These are phyloP conservation scores for Leucophenga montana DNA, from an alignment of 2,888 invertebrate species.

Conservation along the genomic window DNA sequence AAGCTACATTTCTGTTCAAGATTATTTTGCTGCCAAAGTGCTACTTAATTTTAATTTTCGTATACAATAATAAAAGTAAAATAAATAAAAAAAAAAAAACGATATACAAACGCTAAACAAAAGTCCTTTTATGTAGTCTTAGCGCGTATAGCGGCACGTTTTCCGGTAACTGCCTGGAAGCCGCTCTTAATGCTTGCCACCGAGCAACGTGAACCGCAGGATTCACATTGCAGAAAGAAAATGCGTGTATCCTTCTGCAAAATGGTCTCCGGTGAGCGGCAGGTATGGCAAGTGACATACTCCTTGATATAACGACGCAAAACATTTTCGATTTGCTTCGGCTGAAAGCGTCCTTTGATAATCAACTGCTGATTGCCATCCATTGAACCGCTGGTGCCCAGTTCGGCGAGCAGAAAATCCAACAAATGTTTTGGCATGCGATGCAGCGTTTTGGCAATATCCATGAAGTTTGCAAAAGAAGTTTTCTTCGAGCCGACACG, in stretches of 20 bases:
- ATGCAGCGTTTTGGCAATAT: conserved; percentile 89
- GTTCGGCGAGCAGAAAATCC: conserved; percentile 97
- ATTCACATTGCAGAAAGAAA: conserved; percentile 99
- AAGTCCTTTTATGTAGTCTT: conserved; percentile 77
- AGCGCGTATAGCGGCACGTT: conserved; percentile 97
- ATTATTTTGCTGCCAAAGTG: too few relatives aligned
- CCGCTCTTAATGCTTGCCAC: conserved; percentile 99
- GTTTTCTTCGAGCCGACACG: conserved; percentile 99
- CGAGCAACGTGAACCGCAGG: conserved; percentile 98
- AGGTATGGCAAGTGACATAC: conserved; percentile 99
- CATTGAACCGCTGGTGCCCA: conserved; percentile 99
- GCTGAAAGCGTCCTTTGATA: conserved; percentile 98
- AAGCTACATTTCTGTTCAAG: too few relatives aligned
- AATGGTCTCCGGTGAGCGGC: conserved; percentile 98
- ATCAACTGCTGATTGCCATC: conserved; percentile 99
- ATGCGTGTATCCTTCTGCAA: conserved; percentile 98
- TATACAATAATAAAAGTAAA: too few relatives aligned
- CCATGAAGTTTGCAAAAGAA: conserved; percentile 98
- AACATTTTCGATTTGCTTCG: conserved; percentile 99
- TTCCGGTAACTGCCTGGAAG: conserved; percentile 99
- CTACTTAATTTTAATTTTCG: too few relatives aligned
- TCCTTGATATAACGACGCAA: conserved; percentile 96
- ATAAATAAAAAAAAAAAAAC: too few relatives aligned
- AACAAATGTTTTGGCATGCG: conserved; percentile 98
- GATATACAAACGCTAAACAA: too few relatives aligned